These are phyloP conservation scores for Anastatus disparis DNA, from an alignment of 1,140 invertebrate species.

Conservation along the genomic window DNA sequence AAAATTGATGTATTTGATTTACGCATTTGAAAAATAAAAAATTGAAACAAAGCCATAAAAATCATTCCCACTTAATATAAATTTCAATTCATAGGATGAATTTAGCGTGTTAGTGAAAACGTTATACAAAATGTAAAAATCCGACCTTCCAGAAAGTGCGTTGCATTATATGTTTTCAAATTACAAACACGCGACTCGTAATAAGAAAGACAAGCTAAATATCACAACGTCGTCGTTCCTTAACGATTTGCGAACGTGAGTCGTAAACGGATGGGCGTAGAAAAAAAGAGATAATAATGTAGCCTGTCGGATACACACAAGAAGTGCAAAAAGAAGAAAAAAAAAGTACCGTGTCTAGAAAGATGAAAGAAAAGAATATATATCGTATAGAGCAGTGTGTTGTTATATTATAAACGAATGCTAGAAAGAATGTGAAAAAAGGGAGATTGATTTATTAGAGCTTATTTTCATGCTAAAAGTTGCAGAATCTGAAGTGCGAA, in stretches of 20 bases:
- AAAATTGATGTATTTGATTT: too few species aligned
- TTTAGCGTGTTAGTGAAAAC: too few species aligned
- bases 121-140: too few species aligned
- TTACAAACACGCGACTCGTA: slow-evolving; percentile 16
- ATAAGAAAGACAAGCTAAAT: slow-evolving; percentile 8
- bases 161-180: slow-evolving; percentile 30
- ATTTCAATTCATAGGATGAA: too few species aligned
- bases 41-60: too few species aligned
- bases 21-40: too few species aligned
- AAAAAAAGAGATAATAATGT: too few species aligned
- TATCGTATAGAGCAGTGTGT: background rate
- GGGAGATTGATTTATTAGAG: background rate
- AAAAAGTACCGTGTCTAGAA: too few species aligned
- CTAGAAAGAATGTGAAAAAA: too few species aligned
- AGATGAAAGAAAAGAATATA: too few species aligned
- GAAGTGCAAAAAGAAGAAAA: slow-evolving; percentile 13
- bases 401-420: background rate
- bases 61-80: too few species aligned
- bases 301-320: background rate
- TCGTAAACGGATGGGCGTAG: slow-evolving; percentile 20
- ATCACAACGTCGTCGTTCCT: slow-evolving; percentile 16
- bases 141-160: background rate
- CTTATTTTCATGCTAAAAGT: background rate
- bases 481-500: too few species aligned
- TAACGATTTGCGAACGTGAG: slow-evolving; percentile 22